phyloP scores from a whole-genome alignment of 2,113 vertebrate genomes.

The Nesoenas mayeri region DNA sequence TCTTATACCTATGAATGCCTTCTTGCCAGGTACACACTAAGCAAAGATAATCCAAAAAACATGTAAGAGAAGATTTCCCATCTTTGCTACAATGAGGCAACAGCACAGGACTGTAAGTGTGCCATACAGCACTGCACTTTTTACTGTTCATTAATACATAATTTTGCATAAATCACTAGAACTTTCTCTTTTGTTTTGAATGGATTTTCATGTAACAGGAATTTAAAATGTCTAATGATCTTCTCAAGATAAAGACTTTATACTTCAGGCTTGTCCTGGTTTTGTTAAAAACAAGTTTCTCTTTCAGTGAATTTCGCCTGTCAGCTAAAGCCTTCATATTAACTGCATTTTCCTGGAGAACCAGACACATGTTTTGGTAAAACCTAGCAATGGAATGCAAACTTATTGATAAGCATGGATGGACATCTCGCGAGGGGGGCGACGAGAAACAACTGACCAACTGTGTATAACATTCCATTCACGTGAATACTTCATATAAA shows the following conservation, averaged over 20 bases:
- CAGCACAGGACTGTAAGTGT: neutral
- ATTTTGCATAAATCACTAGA: neutral
- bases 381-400: too few species aligned
- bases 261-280: neutral
- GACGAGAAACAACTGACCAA: too few species aligned
- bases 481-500: too few species aligned
- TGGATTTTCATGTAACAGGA: neutral
- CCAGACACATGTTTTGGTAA: too few species aligned
- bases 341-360: too few species aligned
- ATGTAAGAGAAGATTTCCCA: neutral
- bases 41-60: neutral
- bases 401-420: too few species aligned
- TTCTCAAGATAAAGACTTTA: neutral
- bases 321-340: too few species aligned
- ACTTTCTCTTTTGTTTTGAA: neutral
- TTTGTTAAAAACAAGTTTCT: too few species aligned
- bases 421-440: too few species aligned
- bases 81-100: neutral
- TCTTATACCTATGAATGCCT: accelerated
- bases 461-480: too few species aligned
- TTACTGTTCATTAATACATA: neutral
- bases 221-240: neutral
- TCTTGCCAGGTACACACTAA: neutral
- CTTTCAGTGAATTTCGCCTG: too few species aligned
- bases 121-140: neutral